A percentile compares a stretch with the other conserved stretches of the same genome.
These are phyloP conservation scores for Caenorhabditis latens DNA, from an alignment of 1,140 invertebrate species.

Conservation along the genomic window DNA sequence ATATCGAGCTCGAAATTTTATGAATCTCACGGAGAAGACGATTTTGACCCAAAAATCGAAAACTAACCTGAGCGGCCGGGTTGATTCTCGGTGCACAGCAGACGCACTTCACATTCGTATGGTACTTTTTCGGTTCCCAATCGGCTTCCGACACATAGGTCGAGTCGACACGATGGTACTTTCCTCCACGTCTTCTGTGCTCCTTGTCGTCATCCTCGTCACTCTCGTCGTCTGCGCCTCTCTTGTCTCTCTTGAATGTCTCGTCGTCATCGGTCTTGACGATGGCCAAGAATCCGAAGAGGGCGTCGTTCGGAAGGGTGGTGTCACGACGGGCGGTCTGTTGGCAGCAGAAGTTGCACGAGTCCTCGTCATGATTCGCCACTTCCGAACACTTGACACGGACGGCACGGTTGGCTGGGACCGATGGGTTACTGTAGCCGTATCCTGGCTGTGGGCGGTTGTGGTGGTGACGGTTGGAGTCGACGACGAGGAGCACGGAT, in stretches of 20 bases:
- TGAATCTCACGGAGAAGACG: no score
- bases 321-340: constrained; percentile 61
- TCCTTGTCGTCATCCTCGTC: background rate
- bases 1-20: no score
- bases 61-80: constrained; percentile 15
- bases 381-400: constrained; percentile 57
- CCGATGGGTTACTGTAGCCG: constrained; percentile 37
- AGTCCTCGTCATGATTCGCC: constrained; percentile 57
- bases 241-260: constrained; percentile 20
- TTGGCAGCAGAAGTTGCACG: constrained; percentile 64
- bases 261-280: constrained; percentile 39
- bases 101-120: constrained; percentile 60
- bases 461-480: constrained; percentile 28
- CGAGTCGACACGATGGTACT: background rate
- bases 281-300: constrained; percentile 49
- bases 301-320: constrained; percentile 16
- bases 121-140: constrained; percentile 18
- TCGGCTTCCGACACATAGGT: constrained; percentile 45
- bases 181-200: background rate
- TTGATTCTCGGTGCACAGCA: constrained; percentile 60
- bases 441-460: constrained; percentile 19
- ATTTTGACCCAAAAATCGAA: background rate
- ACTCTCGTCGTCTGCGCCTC: constrained; percentile 22
- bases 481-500: constrained; percentile 60
- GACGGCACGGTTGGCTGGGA: constrained; percentile 38